These are phyloP conservation scores for Petaurus breviceps DNA, from an alignment of 2,113 vertebrate species.

Conservation along the genomic window DNA sequence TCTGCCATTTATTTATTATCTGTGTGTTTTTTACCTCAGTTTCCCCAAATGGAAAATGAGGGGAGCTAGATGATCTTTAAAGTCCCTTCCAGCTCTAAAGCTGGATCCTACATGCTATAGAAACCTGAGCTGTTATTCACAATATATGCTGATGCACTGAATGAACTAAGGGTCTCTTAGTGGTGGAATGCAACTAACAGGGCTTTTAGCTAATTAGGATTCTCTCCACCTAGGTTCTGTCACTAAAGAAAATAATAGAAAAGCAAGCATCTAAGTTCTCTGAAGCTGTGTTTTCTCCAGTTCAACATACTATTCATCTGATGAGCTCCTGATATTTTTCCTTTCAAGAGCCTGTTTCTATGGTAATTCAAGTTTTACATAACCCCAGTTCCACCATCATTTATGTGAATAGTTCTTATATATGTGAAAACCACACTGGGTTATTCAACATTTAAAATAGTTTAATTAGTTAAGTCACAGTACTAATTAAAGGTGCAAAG, in stretches of 20 bases:
- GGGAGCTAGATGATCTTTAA: background rate
- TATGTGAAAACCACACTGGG: conserved; percentile 54
- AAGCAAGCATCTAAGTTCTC: background rate
- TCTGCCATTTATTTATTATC: background rate
- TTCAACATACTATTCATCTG: background rate
- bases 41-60: background rate
- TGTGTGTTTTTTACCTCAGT: background rate
- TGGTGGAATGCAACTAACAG: conserved; percentile 7
- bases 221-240: conserved; percentile 43
- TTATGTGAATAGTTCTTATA: conserved; percentile 40
- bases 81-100: background rate
- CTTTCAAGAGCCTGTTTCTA: conserved; percentile 20
- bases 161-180: conserved; percentile 48
- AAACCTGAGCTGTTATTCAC: background rate
- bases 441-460: conserved; percentile 46
- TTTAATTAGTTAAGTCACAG: conserved; percentile 5
- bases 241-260: background rate
- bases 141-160: background rate
- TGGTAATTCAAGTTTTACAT: conserved; percentile 61
- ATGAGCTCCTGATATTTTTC: conserved; percentile 11
- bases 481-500: background rate
- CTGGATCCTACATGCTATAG: background rate
- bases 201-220: conserved; percentile 20
- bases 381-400: conserved; percentile 16
- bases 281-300: conserved; percentile 46